These are phyloP conservation scores for Drosophila tristis DNA, from an alignment of 1,140 invertebrate species.

Conservation along the genomic window DNA sequence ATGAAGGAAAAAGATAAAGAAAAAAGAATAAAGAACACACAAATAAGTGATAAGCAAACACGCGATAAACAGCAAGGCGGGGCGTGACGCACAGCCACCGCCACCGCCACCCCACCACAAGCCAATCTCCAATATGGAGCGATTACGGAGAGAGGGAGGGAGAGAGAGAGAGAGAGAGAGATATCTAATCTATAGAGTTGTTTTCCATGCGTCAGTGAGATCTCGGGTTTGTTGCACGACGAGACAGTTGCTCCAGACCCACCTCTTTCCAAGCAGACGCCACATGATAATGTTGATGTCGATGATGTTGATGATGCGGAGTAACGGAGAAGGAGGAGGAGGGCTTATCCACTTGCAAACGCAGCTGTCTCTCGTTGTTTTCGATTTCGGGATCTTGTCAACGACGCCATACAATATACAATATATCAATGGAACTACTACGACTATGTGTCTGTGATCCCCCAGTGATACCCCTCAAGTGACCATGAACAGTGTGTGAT, in stretches of 20 bases:
- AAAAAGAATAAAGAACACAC: slow-evolving; percentile 50
- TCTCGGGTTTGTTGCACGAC: slow-evolving; percentile 83
- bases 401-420: slow-evolving; percentile 47
- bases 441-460: neutral
- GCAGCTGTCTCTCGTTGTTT: slow-evolving; percentile 84
- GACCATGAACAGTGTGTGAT: no score
- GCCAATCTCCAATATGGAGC: slow-evolving; percentile 1
- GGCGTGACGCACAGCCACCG: slow-evolving; percentile 61
- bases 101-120: neutral
- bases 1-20: slow-evolving; percentile 15
- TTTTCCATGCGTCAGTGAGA: slow-evolving; percentile 58
- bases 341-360: slow-evolving; percentile 27
- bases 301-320: no score
- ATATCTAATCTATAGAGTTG: slow-evolving; percentile 41
- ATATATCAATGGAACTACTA: neutral
- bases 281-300: neutral
- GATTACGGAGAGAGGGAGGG: neutral
- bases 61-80: slow-evolving; percentile 64
- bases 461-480: neutral
- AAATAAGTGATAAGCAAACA: slow-evolving; percentile 62
- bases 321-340: no score
- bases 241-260: slow-evolving; percentile 72
- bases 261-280: neutral
- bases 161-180: no score
- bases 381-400: slow-evolving; percentile 84